Conservation (phyloP, 2,113 vertebrate genomes). For the Hyperoodon ampullatus region DNA sequence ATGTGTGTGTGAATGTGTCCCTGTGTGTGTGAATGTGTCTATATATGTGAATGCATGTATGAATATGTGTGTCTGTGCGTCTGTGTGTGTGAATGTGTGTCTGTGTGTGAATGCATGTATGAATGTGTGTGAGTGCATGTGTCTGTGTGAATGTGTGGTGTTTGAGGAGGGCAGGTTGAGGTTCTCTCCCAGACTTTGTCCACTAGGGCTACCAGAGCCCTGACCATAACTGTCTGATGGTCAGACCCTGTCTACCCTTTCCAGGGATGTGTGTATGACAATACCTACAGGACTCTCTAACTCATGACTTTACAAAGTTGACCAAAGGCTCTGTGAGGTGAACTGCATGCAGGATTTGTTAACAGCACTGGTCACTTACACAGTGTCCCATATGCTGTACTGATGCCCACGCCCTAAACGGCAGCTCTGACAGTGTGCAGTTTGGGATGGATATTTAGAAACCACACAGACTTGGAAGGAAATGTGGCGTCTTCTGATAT, state of each 20-base stretch:
- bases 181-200: background rate
- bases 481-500: background rate
- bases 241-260: background rate
- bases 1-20: no score
- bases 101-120: background rate
- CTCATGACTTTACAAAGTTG: background rate
- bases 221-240: accelerated
- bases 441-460: background rate
- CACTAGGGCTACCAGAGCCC: background rate
- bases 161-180: background rate
- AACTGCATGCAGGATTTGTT: background rate
- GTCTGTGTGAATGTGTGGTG: background rate
- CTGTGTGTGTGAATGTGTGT: background rate
- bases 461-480: background rate
- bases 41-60: background rate
- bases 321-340: background rate
- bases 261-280: accelerated
- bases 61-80: background rate
- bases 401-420: accelerated
- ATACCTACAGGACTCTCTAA: background rate
- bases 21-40: no score
- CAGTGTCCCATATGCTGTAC: accelerated
- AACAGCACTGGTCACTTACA: background rate
- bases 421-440: background rate
- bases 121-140: background rate